Base-by-base conservation (phyloP, 2,888 invertebrate genomes). In the Emmelina monodactyla region DNA sequence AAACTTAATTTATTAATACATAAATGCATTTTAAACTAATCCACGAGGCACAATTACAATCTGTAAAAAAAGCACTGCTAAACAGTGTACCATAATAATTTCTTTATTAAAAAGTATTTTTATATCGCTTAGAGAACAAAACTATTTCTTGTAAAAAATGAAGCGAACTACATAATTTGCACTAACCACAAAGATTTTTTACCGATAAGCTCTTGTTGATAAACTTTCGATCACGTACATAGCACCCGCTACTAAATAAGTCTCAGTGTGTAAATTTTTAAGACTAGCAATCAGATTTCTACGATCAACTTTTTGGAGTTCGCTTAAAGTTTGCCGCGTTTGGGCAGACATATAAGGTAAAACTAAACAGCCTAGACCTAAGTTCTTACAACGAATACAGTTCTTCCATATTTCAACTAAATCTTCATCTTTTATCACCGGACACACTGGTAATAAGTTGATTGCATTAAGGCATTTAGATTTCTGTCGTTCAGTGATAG, bases 381-480 rank as follows among this genome's bases (percentile, higher is more conserved):
- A 56, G 38, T 65, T 66, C 53, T 76, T 78, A 42, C 70, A 70
- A 39, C 76, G 61, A 6, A 81, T 46, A 50, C 78, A 78, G 47
- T 79, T 65, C 46, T 67, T 72, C 79, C 80, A 81, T 46, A 81
- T 69, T 49, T 71, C 70, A 37, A 66, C 51, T 39, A 81, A 57
- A 48, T 79, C 79, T 38, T 72, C 69, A 50, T 76, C 75, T 50
- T 68, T 71, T 29, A 75, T 61, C 25, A 71, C 54, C 25, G 79
- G 75, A 44, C 80, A 81, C 22, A 71, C 49, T 1, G 79, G 78
- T 39, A 81, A 53, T 36, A 79, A 54, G 57, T 78, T 81, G 38
- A 81, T 53, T 34, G 67, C 63, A 43, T 68, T 69, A 16, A 78
- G 48, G 52, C 81, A 81, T 44, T 70, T 72, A 0, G 45, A 42